These are phyloP conservation scores for Abscondita cerata DNA, from an alignment of 2,888 invertebrate genomes.

Conservation along the genomic window DNA sequence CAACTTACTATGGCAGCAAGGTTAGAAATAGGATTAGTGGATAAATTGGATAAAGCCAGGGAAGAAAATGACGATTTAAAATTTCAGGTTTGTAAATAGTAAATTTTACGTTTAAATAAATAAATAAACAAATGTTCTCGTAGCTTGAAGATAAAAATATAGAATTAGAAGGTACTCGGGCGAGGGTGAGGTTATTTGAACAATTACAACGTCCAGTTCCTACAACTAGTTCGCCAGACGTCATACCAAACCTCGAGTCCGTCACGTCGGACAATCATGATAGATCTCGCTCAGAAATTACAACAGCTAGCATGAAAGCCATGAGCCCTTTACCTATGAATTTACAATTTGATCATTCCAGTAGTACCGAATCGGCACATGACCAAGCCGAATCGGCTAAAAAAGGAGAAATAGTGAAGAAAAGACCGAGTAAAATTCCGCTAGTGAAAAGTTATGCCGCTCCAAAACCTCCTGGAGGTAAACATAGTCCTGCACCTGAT, in stretches of 20 bases:
- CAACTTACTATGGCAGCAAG: slow-evolving; percentile 73
- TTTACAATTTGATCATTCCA: slow-evolving; percentile 64
- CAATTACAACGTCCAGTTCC: slow-evolving; percentile 55
- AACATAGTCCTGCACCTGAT: slow-evolving; percentile 52
- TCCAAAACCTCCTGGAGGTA: slow-evolving; percentile 65
- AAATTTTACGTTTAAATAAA: background rate
- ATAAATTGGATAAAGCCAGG: slow-evolving; percentile 74
- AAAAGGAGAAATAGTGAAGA: slow-evolving; percentile 42
- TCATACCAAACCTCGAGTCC: slow-evolving; percentile 58
- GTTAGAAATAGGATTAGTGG: slow-evolving; percentile 69
- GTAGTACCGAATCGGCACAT: slow-evolving; percentile 71
- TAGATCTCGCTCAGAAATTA: slow-evolving; percentile 58
- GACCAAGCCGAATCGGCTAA: slow-evolving; percentile 62
- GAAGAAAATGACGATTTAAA: slow-evolving; percentile 84
- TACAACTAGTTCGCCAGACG: slow-evolving; percentile 51
- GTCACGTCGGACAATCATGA: slow-evolving; percentile 55
- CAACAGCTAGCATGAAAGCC: slow-evolving; percentile 66
- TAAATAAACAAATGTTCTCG: slow-evolving; percentile 2
- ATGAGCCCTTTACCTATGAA: slow-evolving; percentile 64
- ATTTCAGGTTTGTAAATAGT: slow-evolving; percentile 69
- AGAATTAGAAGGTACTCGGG: slow-evolving; percentile 82
- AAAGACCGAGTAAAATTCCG: slow-evolving; percentile 76
- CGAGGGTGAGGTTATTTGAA: slow-evolving; percentile 77
- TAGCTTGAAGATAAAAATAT: slow-evolving; percentile 85
- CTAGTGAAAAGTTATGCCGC: slow-evolving; percentile 66